Base-by-base conservation (phyloP, 2,113 vertebrate genomes). In the Lepisosteus oculatus region DNA sequence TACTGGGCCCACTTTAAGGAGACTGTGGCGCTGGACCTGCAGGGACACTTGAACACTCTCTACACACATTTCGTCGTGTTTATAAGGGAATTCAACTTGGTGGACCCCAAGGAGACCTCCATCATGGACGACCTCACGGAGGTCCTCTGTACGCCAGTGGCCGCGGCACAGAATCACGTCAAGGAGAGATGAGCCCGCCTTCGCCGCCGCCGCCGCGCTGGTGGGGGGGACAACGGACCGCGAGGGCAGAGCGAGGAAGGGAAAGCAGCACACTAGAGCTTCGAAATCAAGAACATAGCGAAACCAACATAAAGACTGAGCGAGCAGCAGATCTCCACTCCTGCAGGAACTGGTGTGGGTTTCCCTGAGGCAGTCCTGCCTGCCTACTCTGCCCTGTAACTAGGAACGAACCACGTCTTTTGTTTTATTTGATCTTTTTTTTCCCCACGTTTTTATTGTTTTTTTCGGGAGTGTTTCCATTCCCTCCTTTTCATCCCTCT, bases 1-100 rank as follows among this genome's bases (percentile, higher is more conserved):
- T 99, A 99, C 92, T 98, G 95, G 83, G 91, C 95, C 81, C 97
- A 99, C 91, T 99, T 99, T 92, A 97, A 97, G 85, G 96, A 99
- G 92, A 97, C 95, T 2, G 91, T 98, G 90, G 93, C 93, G 72
- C 91, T 99, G 75, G 96, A 98, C 86, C 94, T 99, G 80, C 97
- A 99, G 78, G 96, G 95, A 88, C 97, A 99, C 87, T 91, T 99
- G 91, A 99, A 99, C 92, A 96, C 96, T 12, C 93, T 99, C 74
- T 99, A 97, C 72, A 90, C 89, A 88, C 97, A 99, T 92, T 99
- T 98, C 94, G 94, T 98, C 82, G 93, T 98, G 88, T 99, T 99
- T 81, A 92, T 96, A 88, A 91, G 97, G 87, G 96, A 99, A 85
- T 99, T 99, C 93, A 97, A 93, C 88, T 91, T 99, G 90, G 94